Base-by-base conservation (phyloP, 2,113 vertebrate species). In the Malurus cyaneus region DNA sequence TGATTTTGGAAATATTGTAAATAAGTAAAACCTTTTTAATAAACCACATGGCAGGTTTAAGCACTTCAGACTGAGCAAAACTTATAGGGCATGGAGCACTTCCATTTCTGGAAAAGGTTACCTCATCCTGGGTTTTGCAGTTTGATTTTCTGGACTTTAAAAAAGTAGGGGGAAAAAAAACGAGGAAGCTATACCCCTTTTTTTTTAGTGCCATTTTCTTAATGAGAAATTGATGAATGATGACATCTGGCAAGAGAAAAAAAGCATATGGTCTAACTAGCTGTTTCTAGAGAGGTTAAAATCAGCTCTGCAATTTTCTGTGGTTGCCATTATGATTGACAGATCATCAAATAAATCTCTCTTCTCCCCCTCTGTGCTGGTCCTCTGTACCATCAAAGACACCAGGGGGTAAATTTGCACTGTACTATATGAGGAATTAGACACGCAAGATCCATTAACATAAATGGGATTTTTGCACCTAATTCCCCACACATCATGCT, bases 211-310 rank as follows among this genome's bases (percentile, higher is more conserved):
- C 95, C 80, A 89, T 98, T 98, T 97, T 96, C 96, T 97, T 98
- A 98, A 98, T 97, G 97, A 98, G 97, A 98, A 98, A 97, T 98
- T 98, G 98, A 98, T 97, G 96, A 98, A 98, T 97, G 96, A 96
- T 97, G 97, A 97, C 98, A 98, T 98, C 98, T 98, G 98, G 97
- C 96, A 97, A 84, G 88, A 96, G 95, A 87, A 98, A 97, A 97
- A 97, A 97, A 98, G 92, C 98, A 98, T 97, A 98, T 98, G 98
- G 97, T 96, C 93, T 92, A 94, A 98, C 94, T 98, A 96, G 96
- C 96, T 97, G 92, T 95, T 98, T 97, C 97, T 97, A 97, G 92
- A 97, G 98, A 98, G 98, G 98, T 98, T 98, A 98, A 98, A 97
- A 97, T 96, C 93, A 94, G 97, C 95, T 98, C 97, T 97, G 87